Base-by-base conservation (phyloP, 1,140 invertebrate species). In the Zaprionus gabonicus region DNA sequence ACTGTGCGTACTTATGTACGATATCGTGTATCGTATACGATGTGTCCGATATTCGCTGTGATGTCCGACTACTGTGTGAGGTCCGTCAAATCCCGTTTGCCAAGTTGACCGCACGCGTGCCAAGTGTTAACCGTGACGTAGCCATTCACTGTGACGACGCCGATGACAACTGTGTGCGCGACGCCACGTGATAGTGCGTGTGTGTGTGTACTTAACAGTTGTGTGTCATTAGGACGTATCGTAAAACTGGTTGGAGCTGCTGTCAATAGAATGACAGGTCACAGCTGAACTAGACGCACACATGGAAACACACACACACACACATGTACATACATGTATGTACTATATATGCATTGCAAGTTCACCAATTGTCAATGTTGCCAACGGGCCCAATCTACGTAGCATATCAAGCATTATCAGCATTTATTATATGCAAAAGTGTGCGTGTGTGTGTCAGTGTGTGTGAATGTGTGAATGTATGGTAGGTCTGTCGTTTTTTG, bases 111-210 rank as follows among this genome's bases (percentile, higher is more conserved):
- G 57, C 46, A 55, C 65, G 57, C 71, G 49, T 62, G 36, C 38
- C 55, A 67, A 51, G 53, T 62, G 62, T 65, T 73, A 68, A 62
- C 34, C 49, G 56, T 85, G 82, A 84, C 82, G 82, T 70, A 73
- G 49, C 13, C 25, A 56, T 58, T 55, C 56, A 53, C 69, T 56
- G 56, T 70, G 66, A 62, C 72, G 58, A 34, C 28, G 28, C 9
- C 28, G 28, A 34, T 62, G 71, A 60, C 64, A 71, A 44, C 41
- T 44, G 41, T 44, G n/a, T 44, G 41, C 7, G 41, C 41, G 60
- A 46, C n/a, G 7, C n/a, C 34, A 27, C 5, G 20, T 69, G 17
- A 10, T 13, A 51, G 44, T 20, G 7, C 15, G 17, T 17, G 17
- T 46, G 38, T 56, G 20, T 58, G 23, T 23, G 53, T 51, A 57